These are phyloP conservation scores for Benitochromis conjunctus DNA, from an alignment of 2,113 vertebrate genomes.

Conservation along the genomic window DNA sequence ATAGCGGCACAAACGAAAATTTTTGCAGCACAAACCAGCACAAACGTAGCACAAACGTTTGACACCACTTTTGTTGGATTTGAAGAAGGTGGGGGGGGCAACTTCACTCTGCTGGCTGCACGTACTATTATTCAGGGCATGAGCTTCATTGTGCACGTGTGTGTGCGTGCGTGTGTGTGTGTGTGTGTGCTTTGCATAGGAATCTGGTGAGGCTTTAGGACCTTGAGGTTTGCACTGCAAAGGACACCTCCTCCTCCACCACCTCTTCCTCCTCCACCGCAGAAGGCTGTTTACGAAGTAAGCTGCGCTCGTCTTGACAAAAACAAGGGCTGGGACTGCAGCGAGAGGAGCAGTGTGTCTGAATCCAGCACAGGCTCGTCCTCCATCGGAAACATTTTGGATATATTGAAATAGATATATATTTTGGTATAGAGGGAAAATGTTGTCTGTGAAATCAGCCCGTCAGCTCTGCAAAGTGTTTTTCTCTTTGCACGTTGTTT, in stretches of 20 bases:
- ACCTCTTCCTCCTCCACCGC: constrained; percentile 17
- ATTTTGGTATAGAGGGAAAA: not conserved
- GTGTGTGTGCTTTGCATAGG: not conserved
- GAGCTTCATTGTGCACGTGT: not conserved
- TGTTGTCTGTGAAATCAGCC: constrained; percentile 1
- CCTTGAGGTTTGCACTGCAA: constrained; percentile 46
- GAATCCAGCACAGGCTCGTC: constrained; percentile 61
- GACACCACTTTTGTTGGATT: too few relatives aligned
- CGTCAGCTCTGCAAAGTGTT: constrained; percentile 44
- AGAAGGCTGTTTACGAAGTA: constrained; percentile 70
- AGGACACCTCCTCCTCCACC: constrained; percentile 25
- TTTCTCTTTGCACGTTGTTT: constrained; percentile 53
- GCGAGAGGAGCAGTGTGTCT: constrained; percentile 62
- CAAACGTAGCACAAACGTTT: too few relatives aligned
- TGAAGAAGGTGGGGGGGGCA: too few relatives aligned
- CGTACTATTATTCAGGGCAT: not conserved
- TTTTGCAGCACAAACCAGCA: too few relatives aligned
- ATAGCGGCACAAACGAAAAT: too few relatives aligned
- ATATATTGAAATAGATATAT: not conserved
- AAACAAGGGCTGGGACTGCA: constrained; percentile 56
- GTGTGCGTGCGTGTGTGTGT: not conserved
- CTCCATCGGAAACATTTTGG: not conserved
- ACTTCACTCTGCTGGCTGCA: too few relatives aligned
- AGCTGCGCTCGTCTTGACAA: constrained; percentile 32
- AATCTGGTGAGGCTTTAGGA: constrained; percentile 54